Evolutionary conservation across 2,888 invertebrate species (phyloP), one percentile per base, ranked within the genome.

Genomic region (Cacoxenus indagator): DNA sequence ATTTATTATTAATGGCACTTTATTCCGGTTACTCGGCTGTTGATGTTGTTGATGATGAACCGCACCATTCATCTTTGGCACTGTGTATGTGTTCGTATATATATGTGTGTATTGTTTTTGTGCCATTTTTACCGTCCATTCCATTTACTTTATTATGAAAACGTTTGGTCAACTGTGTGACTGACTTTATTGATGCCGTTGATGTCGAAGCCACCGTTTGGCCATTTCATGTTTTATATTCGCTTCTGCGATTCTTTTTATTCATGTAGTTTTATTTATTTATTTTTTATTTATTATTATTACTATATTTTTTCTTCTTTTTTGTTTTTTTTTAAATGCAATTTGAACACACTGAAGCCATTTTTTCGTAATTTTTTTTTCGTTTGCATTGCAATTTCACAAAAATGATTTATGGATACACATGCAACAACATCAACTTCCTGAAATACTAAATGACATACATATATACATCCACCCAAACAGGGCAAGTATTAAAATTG

Each of bases 381-480:
- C 55, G 37, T 72, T 70, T 72, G 48, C 65, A 73, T 67, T 75
- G 78, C 81, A 82, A 84, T 85, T 84, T 81, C 67, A 75, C 72
- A 62, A 75, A 70, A 82, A 84, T 86, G 86, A 86, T 86, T 87
- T 86, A 86, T 86, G 83, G 77, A 86, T 85, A 77, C 79, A 78
- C 76, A 78, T 79, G 84, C 79, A 82, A 81, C 79, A 82, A 81
- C 86, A 86, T 85, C 83, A 79, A 82, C 82, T 85, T 87, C 87
- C 86, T 82, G 85, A 72, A 69, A 67, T 75, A 72, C 74, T 76
- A 75, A 68, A 69, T 64, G 43, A 14, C 22, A 46, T 19, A 19
- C 17, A 11, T 48, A 48, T n/a, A 64, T 24, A 54, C 67, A 57
- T 11, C 27, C 27, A 29, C 43, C 45, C 51, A 48, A 14, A 57